Evolutionary conservation across 2,888 invertebrate species (phyloP).

Genomic region (Polia nebulosa): DNA sequence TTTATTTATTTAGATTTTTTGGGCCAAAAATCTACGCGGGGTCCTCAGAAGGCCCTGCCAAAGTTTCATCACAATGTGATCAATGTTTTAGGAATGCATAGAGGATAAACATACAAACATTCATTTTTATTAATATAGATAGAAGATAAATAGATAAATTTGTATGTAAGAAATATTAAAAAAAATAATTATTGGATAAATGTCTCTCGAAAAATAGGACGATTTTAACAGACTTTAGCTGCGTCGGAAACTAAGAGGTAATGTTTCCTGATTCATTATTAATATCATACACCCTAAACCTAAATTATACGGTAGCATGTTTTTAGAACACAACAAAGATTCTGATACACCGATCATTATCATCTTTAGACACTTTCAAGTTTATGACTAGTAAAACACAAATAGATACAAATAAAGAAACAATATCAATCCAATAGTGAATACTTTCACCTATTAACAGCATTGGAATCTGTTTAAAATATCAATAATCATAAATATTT

Average conservation of each 20-base stretch:
- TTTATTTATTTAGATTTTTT: no score
- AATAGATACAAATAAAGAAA: conserved; percentile 35
- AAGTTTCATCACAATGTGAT: no score
- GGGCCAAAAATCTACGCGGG: no score
- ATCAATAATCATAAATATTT: conserved; percentile 53
- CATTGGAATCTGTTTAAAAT: conserved; percentile 32
- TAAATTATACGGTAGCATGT: background rate
- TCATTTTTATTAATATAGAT: no score
- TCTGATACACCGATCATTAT: background rate
- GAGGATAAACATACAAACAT: no score
- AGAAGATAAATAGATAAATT: no score
- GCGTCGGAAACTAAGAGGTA: background rate
- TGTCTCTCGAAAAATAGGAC: background rate
- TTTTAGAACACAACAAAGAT: background rate
- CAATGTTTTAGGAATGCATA: no score
- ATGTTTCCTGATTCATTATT: background rate
- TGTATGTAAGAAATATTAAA: no score
- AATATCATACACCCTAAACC: background rate
- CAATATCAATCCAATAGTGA: conserved; percentile 29
- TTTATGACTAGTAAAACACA: conserved; percentile 3
- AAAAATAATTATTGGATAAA: background rate
- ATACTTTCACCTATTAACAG: conserved; percentile 42
- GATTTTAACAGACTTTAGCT: background rate
- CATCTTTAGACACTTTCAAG: background rate
- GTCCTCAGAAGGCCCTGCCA: no score